Evolutionary conservation across 2,797 vertebrate genomes (phyloP), one percentile per base, ranked within the genome.

Genomic region (Neomorphus geoffroyi): DNA sequence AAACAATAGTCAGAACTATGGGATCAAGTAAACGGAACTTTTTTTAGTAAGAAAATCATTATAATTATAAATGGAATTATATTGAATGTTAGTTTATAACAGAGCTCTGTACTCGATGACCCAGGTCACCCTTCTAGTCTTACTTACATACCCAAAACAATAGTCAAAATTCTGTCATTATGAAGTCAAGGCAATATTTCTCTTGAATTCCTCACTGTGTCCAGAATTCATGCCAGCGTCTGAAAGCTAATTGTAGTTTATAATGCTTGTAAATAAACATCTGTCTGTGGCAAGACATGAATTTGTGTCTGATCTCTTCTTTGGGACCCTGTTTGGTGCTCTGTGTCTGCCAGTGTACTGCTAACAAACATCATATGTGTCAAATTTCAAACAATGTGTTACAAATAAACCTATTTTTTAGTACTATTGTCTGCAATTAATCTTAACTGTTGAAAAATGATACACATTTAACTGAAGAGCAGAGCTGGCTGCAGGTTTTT

Each of bases 381-480:
- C 70, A 26, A 9, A 79, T 80, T 88, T 90, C 78, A 67, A 39
- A 64, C 33, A 94, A 39, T 32, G 45, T 32, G 51, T 77, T 88
- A 81, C 50, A 81, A 92, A 90, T 82, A 84, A 39, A 30, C 4
- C 0, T 24, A 64, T 67, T 93, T 86, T 48, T 70, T 37, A 77
- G 48, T 71, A 80, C 73, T 82, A 74, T 80, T 90, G 78, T 65
- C 90, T 94, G 82, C 80, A 84, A 69, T 94, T 80, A 80, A 82
- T 96, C 90, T 80, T 75, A 46, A 79, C 33, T 66, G 77, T 64
- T 95, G 92, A 95, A 96, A 96, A 96, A 85, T 37, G 18, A 86
- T 70, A 58, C 92, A 80, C 32, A 69, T 88, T 50, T 56, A 75
- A 81, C 48, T 73, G 23, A 86, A 92, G 75, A 4, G 23, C 56